Evolutionary conservation across 2,797 vertebrate genomes (phyloP), one percentile per base, ranked within the genome.

Genomic region (Oophaga sylvatica): DNA sequence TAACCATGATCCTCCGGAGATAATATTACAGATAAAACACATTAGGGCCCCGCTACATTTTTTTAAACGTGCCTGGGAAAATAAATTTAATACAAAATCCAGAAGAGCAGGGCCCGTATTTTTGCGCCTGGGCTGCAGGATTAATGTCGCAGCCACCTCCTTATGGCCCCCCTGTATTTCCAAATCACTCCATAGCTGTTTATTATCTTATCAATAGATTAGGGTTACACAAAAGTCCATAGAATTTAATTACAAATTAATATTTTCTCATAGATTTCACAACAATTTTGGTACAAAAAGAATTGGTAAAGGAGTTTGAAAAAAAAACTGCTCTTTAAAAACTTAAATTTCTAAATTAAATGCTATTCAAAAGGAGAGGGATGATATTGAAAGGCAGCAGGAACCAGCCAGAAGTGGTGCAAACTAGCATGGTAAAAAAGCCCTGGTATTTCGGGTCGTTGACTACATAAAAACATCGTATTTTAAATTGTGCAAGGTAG

Each of bases 11-110:
- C n/a, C 84, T 78, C 75, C 84, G 80, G 80, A 87, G 88, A 89
- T 83, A 87, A 89, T 89, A 83, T 87, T 83, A 86, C 75, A 86
- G 75, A 86, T 89, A 89, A 89, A 89, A 80, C 84, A 83, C 84
- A 89, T 89, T 87, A 87, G n/a, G 71, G 22, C 17, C 88, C 79
- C 17, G 26, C 84, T 85, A 71, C 62, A 53, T 70, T 87, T 86
- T 70, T 86, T 88, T 84, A 71, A 83, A 82, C n/a, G 73, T 82
- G 71, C 68, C n/a, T 80, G 22, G 80, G 35, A 70, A 70, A 76
- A 83, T 89, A 86, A n/a, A n/a, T n/a, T 86, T 86, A 80, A 89
- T 59, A 80, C 77, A 62, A 68, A 19, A 80, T 84, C 45, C 56
- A 79, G 65, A 84, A 57, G 41, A 68, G 73, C 9, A 35, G n/a